Evolutionary conservation across 2,888 invertebrate genomes (phyloP), one percentile per base, ranked within the genome.

Genomic region (Tolmerus cingulatus): DNA sequence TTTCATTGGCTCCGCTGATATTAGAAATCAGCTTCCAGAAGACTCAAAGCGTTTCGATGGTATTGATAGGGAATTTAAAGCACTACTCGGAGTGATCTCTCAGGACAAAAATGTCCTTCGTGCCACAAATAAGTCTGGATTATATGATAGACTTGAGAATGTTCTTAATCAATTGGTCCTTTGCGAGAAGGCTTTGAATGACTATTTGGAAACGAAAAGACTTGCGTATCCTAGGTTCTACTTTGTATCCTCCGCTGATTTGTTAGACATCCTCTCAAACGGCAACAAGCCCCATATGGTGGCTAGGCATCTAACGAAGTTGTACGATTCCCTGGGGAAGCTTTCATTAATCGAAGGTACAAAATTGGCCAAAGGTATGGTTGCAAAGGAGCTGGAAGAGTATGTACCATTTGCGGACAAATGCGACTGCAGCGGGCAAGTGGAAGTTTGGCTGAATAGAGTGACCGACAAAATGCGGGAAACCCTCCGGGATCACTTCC

Each of bases 1-100:
- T 90, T 99, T 98, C 91, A 97, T 98, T 81, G 98, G 98, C 0
- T 98, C 98, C 0, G 98, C 98, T 91, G 98, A 99, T 92, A 98
- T 99, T 90, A 94, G 98, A 86, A 94, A 95, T 74, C 98, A 98
- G 91, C 93, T 98, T 86, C 98, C 98, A 0, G 97, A 97, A 90
- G 98, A 98, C 91, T 97, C 98, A 0, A 95, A 94, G 89, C 94
- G 98, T 90, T 99, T 98, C 91, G 98, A 98, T 92, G 93, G 92
- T 87, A 96, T 98, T 88, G 98, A 98, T 91, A 95, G 93, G 78
- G 96, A 96, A 86, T 98, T 98, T 91, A 97, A 97, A 93, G 95
- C 94, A 89, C 90, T 91, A 7, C 88, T 91, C 27, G 86, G 87
- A 19, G 95, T 98, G 91, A 94, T 93, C 78, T 92, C 92, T 27